Conservation (phyloP, 2,888 invertebrate genomes). For the Volucella zonaria region DNA sequence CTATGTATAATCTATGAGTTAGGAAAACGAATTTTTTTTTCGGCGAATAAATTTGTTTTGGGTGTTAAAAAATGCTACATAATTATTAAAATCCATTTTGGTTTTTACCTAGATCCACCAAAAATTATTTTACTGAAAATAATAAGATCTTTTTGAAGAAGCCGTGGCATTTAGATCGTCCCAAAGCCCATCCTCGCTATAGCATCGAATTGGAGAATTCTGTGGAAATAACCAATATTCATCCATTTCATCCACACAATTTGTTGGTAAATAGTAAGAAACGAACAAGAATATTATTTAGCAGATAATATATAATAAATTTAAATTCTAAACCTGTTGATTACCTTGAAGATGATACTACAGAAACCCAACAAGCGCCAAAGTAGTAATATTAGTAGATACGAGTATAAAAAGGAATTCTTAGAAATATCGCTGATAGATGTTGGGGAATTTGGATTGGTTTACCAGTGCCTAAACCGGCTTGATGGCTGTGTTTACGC, state of each 20-base stretch:
- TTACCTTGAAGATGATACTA: constrained; percentile 83
- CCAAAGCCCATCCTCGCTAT: constrained; percentile 82
- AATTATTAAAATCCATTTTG: constrained; percentile 43
- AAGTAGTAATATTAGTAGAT: constrained; percentile 93
- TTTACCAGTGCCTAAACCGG: constrained; percentile 93
- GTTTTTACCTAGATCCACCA: constrained; percentile 69
- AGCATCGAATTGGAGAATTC: constrained; percentile 78
- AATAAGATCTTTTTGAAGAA: constrained; percentile 22
- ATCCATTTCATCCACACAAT: constrained; percentile 92
- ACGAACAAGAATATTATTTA: constrained; percentile 81
- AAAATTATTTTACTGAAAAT: constrained; percentile 28
- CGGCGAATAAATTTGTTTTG: too few species aligned
- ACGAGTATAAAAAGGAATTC: constrained; percentile 89
- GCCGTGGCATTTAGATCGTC: constrained; percentile 78
- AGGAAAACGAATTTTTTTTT: too few species aligned
- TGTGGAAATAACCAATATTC: constrained; percentile 87
- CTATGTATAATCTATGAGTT: too few species aligned
- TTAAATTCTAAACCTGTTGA: constrained; percentile 78
- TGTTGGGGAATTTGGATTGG: constrained; percentile 93
- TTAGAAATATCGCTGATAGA: constrained; percentile 89
- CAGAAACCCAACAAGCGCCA: constrained; percentile 87
- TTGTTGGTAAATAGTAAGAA: constrained; percentile 81
- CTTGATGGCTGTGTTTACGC: constrained; percentile 96
- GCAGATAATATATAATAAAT: constrained; percentile 79
- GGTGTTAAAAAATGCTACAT: too few species aligned